Base-by-base conservation (phyloP, 2,888 invertebrate genomes). In the Seira ritae region DNA sequence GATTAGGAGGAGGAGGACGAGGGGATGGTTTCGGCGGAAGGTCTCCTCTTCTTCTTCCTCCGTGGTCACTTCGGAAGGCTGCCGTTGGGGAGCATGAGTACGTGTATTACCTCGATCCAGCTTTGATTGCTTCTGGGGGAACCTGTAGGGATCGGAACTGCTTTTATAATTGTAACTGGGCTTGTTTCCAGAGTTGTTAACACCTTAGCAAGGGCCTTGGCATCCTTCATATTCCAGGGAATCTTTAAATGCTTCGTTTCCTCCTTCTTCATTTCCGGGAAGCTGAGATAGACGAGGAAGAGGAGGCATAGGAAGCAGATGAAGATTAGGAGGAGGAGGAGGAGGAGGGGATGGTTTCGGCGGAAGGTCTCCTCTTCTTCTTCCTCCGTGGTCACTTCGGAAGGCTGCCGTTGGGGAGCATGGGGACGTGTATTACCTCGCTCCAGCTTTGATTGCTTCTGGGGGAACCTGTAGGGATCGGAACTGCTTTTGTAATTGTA, bases 161-260 rank as follows among this genome's bases (percentile, higher is more conserved):
- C n/a, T n/a, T n/a, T n/a, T n/a, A n/a, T n/a, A n/a, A n/a, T n/a
- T n/a, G n/a, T n/a, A n/a, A n/a, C n/a, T n/a, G n/a, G n/a, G n/a
- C n/a, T n/a, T n/a, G n/a, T n/a, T n/a, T n/a, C n/a, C n/a, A n/a
- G n/a, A n/a, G n/a, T n/a, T n/a, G n/a, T n/a, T n/a, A 99, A 92
- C 65, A 99, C 95, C 90, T 94, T 93, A 84, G 98, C 99, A 87
- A 99, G 92, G 90, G 95, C 94, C 92, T 99, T 98, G 24, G 98
- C 98, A 90, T 98, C 97, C 4, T 75, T 15, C 3, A 80, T 22
- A n/a, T 37, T 68, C 70, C 69, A 74, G 0, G 80, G 80, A 8
- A 80, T 62, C 17, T 80, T 80, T 0, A 80, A 8, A 31, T 80
- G 69, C 22, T 71, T 62, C 37, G 55, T 55, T 20, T 80, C 80